Conservation (phyloP, 23 tunicate genomes). For the Botrylloides violaceus region DNA sequence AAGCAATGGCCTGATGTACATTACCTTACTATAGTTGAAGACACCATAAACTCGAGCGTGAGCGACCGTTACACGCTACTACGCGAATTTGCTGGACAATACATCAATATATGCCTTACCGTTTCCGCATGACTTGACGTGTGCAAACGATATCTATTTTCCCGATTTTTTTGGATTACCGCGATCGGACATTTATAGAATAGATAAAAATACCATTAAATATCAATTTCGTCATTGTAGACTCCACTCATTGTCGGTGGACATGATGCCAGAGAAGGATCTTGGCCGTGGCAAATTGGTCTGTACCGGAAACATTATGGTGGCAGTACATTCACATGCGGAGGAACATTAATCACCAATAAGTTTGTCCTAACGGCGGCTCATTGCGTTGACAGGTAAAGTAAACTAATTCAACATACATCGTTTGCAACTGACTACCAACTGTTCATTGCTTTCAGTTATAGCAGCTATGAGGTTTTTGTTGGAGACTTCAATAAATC, state of each 20-base stretch:
- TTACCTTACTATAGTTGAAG: no score
- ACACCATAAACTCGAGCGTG: no score
- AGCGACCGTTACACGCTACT: no score
- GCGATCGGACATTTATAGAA: no score
- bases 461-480: background rate
- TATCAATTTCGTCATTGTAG: no score
- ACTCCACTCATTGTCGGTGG: slow-evolving; percentile 16
- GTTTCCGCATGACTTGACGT: no score
- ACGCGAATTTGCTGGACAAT: no score
- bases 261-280: slow-evolving; percentile 2
- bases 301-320: background rate
- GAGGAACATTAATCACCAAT: slow-evolving; percentile 4
- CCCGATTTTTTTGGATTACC: no score
- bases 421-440: background rate
- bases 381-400: background rate
- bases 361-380: slow-evolving; percentile 15
- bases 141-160: no score
- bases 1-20: no score
- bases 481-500: background rate
- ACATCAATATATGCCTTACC: no score
- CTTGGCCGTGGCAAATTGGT: slow-evolving; percentile 29
- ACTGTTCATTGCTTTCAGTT: background rate
- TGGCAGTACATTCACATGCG: background rate
- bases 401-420: background rate
- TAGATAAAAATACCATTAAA: no score